Evolutionary conservation across 2,113 vertebrate genomes (phyloP).

Genomic region (Gambusia holbrooki): DNA sequence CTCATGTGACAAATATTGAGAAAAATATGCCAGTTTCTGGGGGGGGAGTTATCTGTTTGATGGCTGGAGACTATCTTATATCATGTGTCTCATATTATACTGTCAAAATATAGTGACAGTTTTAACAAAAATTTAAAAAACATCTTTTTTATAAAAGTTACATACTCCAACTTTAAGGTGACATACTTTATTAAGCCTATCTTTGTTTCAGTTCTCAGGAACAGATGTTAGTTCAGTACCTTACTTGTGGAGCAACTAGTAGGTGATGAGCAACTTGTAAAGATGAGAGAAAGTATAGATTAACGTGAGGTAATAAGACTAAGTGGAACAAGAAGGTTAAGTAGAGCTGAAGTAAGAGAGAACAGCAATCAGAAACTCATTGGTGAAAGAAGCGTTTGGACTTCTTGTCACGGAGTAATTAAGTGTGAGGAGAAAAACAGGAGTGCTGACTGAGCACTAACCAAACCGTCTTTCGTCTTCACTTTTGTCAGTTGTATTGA

Average conservation of each 20-base stretch:
- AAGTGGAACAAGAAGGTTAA: background rate
- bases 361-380: background rate
- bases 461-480: slow-evolving; percentile 5
- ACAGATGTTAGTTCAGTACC: no score
- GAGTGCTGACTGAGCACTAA: slow-evolving; percentile 44
- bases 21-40: no score
- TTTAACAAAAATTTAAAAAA: no score
- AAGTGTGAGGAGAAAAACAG: slow-evolving; percentile 12
- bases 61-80: no score
- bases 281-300: background rate
- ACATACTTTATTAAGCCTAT: no score
- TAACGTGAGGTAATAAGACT: background rate
- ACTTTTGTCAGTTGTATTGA: slow-evolving; percentile 57
- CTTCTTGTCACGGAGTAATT: slow-evolving; percentile 35
- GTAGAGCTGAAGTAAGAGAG: background rate
- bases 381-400: background rate
- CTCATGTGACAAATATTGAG: no score
- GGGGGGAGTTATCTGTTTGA: no score
- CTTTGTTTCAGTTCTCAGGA: no score
- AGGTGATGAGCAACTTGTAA: background rate
- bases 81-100: no score
- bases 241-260: background rate
- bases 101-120: no score
- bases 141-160: no score
- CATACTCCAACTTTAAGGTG: no score